Conservation (phyloP, 2,797 vertebrate genomes). For the Microcaecilia unicolor region DNA sequence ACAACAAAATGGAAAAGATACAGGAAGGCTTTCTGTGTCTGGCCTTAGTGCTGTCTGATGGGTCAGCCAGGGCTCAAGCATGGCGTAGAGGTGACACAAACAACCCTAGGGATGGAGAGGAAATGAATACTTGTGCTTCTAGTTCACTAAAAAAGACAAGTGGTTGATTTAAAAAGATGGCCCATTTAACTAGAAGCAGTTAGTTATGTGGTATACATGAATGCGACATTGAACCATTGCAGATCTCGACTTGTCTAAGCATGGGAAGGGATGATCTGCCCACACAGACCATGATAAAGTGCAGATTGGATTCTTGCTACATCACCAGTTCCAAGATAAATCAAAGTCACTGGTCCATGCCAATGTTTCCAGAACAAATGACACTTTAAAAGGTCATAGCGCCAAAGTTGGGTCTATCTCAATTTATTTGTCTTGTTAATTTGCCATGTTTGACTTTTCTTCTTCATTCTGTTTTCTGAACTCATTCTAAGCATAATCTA, state of each 20-base stretch:
- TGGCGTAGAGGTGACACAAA: too few relatives aligned
- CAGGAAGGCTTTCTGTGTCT: too few relatives aligned
- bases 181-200: too few relatives aligned
- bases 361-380: slow-evolving; percentile 6
- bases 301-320: slow-evolving; percentile 15
- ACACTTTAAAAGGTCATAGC: slow-evolving; percentile 27
- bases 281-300: background rate
- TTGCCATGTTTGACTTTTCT: slow-evolving; percentile 6
- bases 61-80: too few relatives aligned
- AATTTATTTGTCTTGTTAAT: slow-evolving; percentile 17
- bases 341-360: slow-evolving; percentile 16
- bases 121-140: too few relatives aligned
- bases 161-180: too few relatives aligned
- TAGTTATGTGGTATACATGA: too few relatives aligned
- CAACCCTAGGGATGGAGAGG: too few relatives aligned
- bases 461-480: background rate
- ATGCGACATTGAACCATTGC: background rate
- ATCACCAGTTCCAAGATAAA: slow-evolving; percentile 15
- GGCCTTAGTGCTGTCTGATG: too few relatives aligned
- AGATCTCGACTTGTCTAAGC: background rate
- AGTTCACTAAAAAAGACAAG: too few relatives aligned
- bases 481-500: slow-evolving; percentile 4
- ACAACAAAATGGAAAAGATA: too few relatives aligned
- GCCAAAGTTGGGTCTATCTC: slow-evolving; percentile 12
- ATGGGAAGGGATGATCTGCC: background rate